Evolutionary conservation across 1,140 invertebrate genomes (phyloP).

Genomic region (Zaprionus nigranus): DNA sequence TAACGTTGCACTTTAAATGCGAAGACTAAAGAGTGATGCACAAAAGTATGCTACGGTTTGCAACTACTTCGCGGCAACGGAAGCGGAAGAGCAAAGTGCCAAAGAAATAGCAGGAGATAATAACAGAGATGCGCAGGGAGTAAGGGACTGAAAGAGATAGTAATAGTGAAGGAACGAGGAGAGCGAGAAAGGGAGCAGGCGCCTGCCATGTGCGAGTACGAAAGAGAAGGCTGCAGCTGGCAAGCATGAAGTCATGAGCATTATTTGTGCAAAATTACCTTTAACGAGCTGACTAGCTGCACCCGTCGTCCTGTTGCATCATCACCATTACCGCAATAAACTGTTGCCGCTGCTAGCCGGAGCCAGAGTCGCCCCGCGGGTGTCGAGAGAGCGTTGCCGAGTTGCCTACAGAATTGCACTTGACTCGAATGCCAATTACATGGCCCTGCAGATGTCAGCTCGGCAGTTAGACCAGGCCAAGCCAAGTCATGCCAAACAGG

Average conservation of each 20-base stretch:
- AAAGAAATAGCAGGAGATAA: conserved; percentile 1
- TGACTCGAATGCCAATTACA: conserved; percentile 82
- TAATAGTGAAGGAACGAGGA: neutral
- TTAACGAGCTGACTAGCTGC: conserved; percentile 80
- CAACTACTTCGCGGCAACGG: conserved; percentile 4
- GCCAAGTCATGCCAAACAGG: conserved; percentile 25
- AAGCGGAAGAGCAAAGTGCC: conserved; percentile 50
- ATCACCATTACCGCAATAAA: conserved; percentile 82
- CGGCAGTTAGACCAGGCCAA: conserved; percentile 29
- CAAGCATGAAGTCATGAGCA: conserved; percentile 70
- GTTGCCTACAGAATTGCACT: conserved; percentile 77
- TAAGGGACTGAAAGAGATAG: conserved; percentile 12
- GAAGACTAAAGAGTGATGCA: conserved; percentile 55
- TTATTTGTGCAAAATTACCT: conserved; percentile 83
- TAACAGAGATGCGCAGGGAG: neutral
- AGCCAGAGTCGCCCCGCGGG: conserved; percentile 26
- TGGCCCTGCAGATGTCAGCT: conserved; percentile 68
- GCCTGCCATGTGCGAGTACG: neutral
- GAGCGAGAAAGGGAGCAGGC: conserved; percentile 1
- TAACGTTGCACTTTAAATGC: conserved; percentile 47
- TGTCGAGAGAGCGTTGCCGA: conserved; percentile 45
- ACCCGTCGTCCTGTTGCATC: conserved; percentile 67
- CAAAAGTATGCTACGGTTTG: conserved; percentile 44
- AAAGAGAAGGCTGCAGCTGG: neutral
- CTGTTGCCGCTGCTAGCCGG: conserved; percentile 57